Evolutionary conservation across 2,888 invertebrate species (phyloP).

Genomic region (Stegana nigrithorax): DNA sequence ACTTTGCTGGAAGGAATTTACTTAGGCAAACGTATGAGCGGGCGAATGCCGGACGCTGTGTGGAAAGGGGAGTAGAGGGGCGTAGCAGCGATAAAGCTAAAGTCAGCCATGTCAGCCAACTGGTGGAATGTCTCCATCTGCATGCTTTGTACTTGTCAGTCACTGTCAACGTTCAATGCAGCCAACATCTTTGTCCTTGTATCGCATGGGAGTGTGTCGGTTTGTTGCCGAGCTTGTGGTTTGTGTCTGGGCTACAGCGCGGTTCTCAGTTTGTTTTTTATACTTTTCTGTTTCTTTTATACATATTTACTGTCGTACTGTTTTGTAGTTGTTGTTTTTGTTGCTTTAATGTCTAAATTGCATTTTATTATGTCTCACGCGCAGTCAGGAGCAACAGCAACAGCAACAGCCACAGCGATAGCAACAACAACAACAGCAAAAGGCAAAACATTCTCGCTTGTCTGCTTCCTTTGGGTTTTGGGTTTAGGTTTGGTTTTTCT

Average conservation of each 20-base stretch:
- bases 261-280: slow-evolving; percentile 18
- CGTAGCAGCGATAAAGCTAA: too few relatives aligned
- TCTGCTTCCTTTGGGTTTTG: neutral
- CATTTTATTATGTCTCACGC: slow-evolving; percentile 58
- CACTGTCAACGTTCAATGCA: neutral
- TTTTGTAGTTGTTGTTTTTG: slow-evolving; percentile 36
- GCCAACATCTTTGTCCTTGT: neutral
- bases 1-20: slow-evolving; percentile 28
- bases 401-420: too few relatives aligned
- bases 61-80: too few relatives aligned
- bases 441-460: too few relatives aligned
- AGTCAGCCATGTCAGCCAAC: too few relatives aligned
- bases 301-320: slow-evolving; percentile 56
- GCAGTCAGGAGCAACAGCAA: neutral
- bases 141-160: slow-evolving; percentile 9
- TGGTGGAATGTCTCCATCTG: neutral
- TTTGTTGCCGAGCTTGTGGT: neutral
- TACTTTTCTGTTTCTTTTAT: slow-evolving; percentile 28
- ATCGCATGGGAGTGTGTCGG: neutral
- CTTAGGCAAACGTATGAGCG: slow-evolving; percentile 26
- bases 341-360: slow-evolving; percentile 58
- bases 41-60: too few relatives aligned
- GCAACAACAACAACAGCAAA: too few relatives aligned
- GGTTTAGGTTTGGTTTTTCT: neutral
- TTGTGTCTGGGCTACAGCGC: slow-evolving; percentile 18